Evolutionary conservation across 1,140 invertebrate species (phyloP), one percentile per base, ranked within the genome.

Genomic region (Mycetomoellerius zeteki): DNA sequence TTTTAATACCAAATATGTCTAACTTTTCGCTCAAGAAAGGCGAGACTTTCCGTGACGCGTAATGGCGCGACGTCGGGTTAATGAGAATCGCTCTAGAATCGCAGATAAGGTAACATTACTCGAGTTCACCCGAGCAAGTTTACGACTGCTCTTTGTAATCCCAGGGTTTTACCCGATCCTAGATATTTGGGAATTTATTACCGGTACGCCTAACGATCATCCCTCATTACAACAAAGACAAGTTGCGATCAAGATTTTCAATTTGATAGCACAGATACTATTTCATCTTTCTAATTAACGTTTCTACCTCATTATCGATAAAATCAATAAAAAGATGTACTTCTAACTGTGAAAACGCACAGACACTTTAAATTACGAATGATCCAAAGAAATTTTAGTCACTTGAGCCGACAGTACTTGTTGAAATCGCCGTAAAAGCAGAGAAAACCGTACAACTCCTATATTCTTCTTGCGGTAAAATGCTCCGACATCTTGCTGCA

Each of bases 101-200:
- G 65, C 43, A 86, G 85, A 86, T 86, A 82, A 86, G 62, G 52
- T 69, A 86, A 62, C 54, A 82, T 85, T 82, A 19, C 56, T 56
- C 69, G 86, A 85, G 56, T 75, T 72, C 78, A 73, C 21, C 56
- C 86, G 80, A 71, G 30, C 37, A 72, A 52, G 67, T 87, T 87
- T 87, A 87, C 81, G 81, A 87, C 37, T 62, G 71, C 71, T 87
- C 81, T 86, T 80, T 78, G 85, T 80, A 80, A 80, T 86, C 60
- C 76, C 37, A 4, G 50, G 76, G 43, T 86, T 86, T 80, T 80
- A 75, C 78, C 58, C 24, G 62, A 67, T 85, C 33, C 60, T 21
- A 87, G 86, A 87, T 87, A 82, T 87, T 87, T 87, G 86, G 52
- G 12, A 77, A 87, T 85, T 87, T 87, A 87, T 85, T 56, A 58